Conservation (phyloP, 2,113 vertebrate species). For the Mus spicilegus region DNA sequence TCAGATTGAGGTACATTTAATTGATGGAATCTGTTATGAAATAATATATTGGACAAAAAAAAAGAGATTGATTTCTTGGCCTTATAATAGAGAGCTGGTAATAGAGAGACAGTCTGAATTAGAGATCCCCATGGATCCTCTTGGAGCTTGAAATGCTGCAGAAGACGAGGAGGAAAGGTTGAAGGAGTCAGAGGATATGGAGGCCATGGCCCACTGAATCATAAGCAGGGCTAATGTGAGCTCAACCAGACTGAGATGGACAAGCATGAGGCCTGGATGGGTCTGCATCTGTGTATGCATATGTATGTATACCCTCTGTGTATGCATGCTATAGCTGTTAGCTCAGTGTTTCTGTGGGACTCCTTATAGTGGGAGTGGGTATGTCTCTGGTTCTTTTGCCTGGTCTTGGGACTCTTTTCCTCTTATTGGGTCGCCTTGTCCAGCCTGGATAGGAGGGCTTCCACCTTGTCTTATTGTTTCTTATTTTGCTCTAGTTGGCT, state of each 20-base stretch:
- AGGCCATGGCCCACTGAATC: too few relatives aligned
- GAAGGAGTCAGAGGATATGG: neutral
- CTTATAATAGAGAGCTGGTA: neutral
- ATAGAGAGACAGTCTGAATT: neutral
- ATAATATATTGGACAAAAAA: neutral
- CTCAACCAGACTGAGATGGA: neutral
- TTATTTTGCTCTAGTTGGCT: neutral
- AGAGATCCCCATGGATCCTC: neutral
- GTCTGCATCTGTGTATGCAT: neutral
- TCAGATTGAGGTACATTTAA: neutral
- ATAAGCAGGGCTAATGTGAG: neutral
- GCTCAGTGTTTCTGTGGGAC: neutral
- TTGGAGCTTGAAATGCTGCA: neutral
- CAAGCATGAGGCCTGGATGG: neutral
- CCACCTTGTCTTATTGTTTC: neutral
- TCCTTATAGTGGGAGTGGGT: too few relatives aligned
- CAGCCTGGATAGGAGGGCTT: neutral
- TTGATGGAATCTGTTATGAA: neutral
- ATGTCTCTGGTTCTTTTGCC: neutral
- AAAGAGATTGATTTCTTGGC: neutral
- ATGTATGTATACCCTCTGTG: too few relatives aligned
- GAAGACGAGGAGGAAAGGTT: neutral
- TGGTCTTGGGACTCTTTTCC: neutral
- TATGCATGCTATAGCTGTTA: neutral
- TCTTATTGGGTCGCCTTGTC: neutral